Evolutionary conservation across 2,888 invertebrate species (phyloP).

Genomic region (Calameuta idolon): DNA sequence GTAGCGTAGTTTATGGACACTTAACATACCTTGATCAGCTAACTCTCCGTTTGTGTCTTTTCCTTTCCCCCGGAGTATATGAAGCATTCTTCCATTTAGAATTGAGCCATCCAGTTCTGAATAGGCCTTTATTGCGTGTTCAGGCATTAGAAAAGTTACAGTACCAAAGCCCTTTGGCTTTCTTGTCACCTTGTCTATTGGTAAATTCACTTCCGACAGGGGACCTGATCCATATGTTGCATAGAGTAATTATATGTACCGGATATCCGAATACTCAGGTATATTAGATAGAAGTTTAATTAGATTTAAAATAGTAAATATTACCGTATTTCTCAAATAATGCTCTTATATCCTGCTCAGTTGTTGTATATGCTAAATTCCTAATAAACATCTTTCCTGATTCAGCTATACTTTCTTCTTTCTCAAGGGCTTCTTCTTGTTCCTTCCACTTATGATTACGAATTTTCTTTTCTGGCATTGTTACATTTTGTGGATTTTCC

Average conservation of each 20-base stretch:
- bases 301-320: background rate
- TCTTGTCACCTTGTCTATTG: conserved; percentile 85
- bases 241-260: background rate
- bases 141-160: conserved; percentile 93
- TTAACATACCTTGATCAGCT: conserved; percentile 49
- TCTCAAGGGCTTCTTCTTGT: conserved; percentile 74
- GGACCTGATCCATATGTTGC: conserved; percentile 72
- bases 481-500: conserved; percentile 58
- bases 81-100: conserved; percentile 92
- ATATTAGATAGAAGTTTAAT: background rate
- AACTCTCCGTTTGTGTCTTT: conserved; percentile 68
- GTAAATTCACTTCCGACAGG: conserved; percentile 87
- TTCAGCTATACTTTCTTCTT: conserved; percentile 85
- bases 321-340: conserved; percentile 88
- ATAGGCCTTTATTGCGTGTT: conserved; percentile 93
- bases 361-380: conserved; percentile 88
- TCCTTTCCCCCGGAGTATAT: conserved; percentile 88
- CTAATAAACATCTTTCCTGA: conserved; percentile 94
- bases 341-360: conserved; percentile 85
- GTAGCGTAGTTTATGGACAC: conserved; percentile 1
- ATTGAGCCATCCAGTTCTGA: conserved; percentile 89
- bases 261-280: background rate
- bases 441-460: conserved; percentile 71
- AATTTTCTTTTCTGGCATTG: conserved; percentile 32
- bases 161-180: conserved; percentile 94